Evolutionary conservation across 2,113 vertebrate genomes (phyloP).

Genomic region (Limanda limanda): DNA sequence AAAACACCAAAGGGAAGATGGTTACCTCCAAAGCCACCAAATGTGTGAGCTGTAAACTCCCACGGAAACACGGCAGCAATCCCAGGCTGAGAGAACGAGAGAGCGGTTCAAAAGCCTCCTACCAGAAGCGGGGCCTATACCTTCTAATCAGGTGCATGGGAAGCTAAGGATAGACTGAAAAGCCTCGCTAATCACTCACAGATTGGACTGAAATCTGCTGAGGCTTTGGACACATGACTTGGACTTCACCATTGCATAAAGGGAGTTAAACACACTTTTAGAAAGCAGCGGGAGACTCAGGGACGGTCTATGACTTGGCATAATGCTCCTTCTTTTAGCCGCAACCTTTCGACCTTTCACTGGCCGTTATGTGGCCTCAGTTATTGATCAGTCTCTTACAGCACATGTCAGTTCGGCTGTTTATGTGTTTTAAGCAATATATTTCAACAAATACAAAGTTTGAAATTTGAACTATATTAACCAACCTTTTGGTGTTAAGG

Average conservation of each 20-base stretch:
- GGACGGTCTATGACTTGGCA: conserved; percentile 41
- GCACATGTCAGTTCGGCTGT: background rate
- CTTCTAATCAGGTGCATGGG: conserved; percentile 84
- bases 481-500: background rate
- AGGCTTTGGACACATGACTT: conserved; percentile 81
- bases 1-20: conserved; percentile 1
- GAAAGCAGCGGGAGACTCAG: conserved; percentile 25
- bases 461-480: no score
- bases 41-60: conserved; percentile 21
- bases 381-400: background rate
- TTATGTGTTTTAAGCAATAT: background rate
- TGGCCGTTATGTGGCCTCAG: background rate
- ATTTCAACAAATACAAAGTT: background rate
- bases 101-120: conserved; percentile 59
- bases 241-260: conserved; percentile 73
- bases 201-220: conserved; percentile 83
- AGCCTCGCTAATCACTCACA: conserved; percentile 87
- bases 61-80: conserved; percentile 18
- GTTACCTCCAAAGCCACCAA: conserved; percentile 26
- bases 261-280: conserved; percentile 62
- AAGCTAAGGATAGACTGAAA: conserved; percentile 90
- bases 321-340: background rate
- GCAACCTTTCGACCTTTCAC: conserved; percentile 2
- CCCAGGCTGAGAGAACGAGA: conserved; percentile 33
- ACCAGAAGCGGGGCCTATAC: conserved; percentile 48